Conservation (phyloP, 2,113 vertebrate species). For the Tyto alba region DNA sequence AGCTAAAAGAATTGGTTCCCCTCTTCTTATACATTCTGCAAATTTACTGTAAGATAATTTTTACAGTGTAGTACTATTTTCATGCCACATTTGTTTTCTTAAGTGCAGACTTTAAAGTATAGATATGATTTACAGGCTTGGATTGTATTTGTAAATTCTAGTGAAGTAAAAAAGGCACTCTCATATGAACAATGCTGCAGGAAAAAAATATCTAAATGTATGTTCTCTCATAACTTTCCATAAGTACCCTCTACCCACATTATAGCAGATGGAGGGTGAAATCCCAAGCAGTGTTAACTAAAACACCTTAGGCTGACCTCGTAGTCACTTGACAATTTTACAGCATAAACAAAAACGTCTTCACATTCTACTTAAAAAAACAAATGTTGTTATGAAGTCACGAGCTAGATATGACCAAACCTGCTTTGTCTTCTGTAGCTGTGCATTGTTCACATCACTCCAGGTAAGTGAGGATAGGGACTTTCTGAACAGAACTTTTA, state of each 20-base stretch:
- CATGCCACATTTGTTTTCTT: neutral
- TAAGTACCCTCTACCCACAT: neutral
- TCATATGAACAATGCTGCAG: neutral
- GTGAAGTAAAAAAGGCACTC: neutral
- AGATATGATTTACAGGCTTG: neutral
- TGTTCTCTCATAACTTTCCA: neutral
- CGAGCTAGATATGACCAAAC: neutral
- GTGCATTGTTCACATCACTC: neutral
- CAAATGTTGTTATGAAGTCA: neutral
- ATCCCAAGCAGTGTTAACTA: neutral
- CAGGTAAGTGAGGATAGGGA: neutral
- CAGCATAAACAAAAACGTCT: neutral
- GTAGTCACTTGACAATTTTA: neutral
- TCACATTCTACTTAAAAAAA: neutral
- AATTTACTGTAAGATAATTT: neutral
- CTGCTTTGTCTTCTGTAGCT: neutral
- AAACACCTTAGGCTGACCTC: neutral
- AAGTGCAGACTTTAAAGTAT: neutral
- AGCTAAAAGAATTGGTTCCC: neutral
- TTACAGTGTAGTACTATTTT: neutral
- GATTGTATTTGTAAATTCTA: neutral
- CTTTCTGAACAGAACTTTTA: neutral
- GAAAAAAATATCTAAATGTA: neutral
- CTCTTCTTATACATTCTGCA: neutral
- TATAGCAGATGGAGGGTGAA: neutral